Conservation (phyloP, 2,113 vertebrate species). For the Prunella fulvescens region DNA sequence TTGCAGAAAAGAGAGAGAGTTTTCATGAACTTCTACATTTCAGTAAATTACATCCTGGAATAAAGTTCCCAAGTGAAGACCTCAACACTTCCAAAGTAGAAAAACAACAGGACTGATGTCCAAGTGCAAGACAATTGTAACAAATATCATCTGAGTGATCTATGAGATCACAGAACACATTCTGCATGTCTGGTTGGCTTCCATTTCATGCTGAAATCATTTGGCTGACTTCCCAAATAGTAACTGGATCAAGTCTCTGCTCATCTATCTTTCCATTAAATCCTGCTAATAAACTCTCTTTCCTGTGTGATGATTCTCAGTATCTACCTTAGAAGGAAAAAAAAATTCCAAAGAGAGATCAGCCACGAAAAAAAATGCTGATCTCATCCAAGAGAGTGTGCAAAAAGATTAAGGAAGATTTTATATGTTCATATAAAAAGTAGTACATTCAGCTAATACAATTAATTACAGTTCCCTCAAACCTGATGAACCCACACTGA, state of each 20-base stretch:
- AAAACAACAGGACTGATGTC: neutral
- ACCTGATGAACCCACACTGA: neutral
- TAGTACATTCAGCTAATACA: neutral
- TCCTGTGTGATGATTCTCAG: neutral
- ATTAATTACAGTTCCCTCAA: neutral
- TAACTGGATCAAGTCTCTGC: neutral
- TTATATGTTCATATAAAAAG: neutral
- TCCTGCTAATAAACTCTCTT: neutral
- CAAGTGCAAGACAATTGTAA: neutral
- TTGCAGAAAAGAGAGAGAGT: neutral
- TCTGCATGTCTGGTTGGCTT: neutral
- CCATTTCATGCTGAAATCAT: neutral
- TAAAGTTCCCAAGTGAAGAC: neutral
- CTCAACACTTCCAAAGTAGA: neutral
- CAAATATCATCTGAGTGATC: neutral
- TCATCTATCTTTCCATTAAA: neutral
- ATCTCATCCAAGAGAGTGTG: neutral
- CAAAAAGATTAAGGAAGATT: neutral
- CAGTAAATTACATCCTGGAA: neutral
- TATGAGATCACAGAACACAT: neutral
- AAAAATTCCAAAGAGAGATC: neutral
- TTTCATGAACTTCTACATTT: neutral
- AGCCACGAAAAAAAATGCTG: neutral
- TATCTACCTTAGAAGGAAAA: neutral
- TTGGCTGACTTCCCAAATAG: constrained; percentile 7